These are phyloP conservation scores for Hydrozoanthus tunicans DNA, from an alignment of 64 coral and sea anemone genomes.

Conservation along the genomic window DNA sequence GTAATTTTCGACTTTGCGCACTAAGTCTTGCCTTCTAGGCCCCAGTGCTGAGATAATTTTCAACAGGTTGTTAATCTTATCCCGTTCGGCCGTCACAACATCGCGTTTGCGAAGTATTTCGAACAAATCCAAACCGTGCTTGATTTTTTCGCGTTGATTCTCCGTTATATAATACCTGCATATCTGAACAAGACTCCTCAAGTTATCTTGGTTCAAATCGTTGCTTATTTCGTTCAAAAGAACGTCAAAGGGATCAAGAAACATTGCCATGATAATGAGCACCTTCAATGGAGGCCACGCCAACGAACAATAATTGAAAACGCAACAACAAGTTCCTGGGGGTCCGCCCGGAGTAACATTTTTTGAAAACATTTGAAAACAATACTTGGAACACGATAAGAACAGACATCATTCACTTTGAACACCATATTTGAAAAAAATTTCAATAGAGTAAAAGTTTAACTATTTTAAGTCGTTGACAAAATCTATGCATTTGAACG, in stretches of 20 bases:
- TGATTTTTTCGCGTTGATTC: slow-evolving; percentile 59
- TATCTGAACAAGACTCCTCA: slow-evolving; percentile 59
- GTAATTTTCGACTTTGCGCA: slow-evolving; percentile 46
- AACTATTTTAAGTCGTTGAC: too few relatives aligned
- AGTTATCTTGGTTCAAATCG: slow-evolving; percentile 60
- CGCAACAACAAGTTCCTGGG: too few relatives aligned
- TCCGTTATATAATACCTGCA: slow-evolving; percentile 57
- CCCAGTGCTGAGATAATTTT: slow-evolving; percentile 49
- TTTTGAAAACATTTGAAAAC: too few relatives aligned
- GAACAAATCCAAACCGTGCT: slow-evolving; percentile 59
- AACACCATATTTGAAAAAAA: too few relatives aligned
- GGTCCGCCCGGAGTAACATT: too few relatives aligned
- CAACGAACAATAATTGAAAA: not conserved
- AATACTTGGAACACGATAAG: too few relatives aligned
- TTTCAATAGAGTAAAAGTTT: too few relatives aligned
- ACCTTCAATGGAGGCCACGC: not conserved
- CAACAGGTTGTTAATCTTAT: slow-evolving; percentile 58
- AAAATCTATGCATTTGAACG: too few relatives aligned
- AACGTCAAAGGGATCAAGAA: slow-evolving; percentile 57
- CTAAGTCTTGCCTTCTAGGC: slow-evolving; percentile 67
- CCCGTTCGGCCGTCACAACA: slow-evolving; percentile 45
- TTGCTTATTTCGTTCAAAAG: slow-evolving; percentile 75
- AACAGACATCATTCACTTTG: too few relatives aligned
- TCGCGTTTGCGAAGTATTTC: slow-evolving; percentile 48
- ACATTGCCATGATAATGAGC: not conserved